Percentiles rank a stretch among this genome's conserved stretches.
phyloP scores from a whole-genome alignment of 2,797 vertebrate species.

The Paguma larvata region DNA sequence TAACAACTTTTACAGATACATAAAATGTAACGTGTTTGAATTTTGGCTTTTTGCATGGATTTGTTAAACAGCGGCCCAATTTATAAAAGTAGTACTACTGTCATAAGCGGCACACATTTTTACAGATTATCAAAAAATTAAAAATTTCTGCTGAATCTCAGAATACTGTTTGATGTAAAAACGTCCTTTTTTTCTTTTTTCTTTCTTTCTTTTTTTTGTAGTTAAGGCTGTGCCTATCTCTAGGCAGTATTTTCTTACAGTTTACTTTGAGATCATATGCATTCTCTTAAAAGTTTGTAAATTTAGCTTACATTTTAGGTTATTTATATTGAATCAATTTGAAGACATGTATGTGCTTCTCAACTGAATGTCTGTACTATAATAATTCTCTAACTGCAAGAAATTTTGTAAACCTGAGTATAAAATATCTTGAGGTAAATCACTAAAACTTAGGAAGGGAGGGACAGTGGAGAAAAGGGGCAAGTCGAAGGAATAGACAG shows the following conservation, averaged over 20 bases:
- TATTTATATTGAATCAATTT: background rate
- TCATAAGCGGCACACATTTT: background rate
- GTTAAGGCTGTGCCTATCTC: background rate
- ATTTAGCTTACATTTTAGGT: background rate
- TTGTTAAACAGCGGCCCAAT: background rate
- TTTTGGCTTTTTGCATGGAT: background rate
- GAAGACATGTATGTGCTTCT: background rate
- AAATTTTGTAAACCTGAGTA: background rate
- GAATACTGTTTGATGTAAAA: background rate
- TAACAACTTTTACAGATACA: background rate
- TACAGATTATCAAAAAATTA: background rate
- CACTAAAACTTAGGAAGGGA: background rate
- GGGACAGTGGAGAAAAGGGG: background rate
- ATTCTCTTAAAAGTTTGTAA: background rate
- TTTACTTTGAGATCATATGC: background rate
- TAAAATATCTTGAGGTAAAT: slow-evolving; percentile 8
- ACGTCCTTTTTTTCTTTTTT: background rate
- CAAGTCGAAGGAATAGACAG: background rate
- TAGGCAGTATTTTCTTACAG: background rate
- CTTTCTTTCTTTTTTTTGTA: background rate
- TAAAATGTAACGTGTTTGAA: background rate
- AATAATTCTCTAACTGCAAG: background rate
- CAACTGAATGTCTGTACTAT: background rate
- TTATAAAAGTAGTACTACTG: background rate
- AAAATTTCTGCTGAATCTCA: background rate